Evolutionary conservation across 1,140 invertebrate species (phyloP).

Genomic region (Zeugodacus cucurbitae): DNA sequence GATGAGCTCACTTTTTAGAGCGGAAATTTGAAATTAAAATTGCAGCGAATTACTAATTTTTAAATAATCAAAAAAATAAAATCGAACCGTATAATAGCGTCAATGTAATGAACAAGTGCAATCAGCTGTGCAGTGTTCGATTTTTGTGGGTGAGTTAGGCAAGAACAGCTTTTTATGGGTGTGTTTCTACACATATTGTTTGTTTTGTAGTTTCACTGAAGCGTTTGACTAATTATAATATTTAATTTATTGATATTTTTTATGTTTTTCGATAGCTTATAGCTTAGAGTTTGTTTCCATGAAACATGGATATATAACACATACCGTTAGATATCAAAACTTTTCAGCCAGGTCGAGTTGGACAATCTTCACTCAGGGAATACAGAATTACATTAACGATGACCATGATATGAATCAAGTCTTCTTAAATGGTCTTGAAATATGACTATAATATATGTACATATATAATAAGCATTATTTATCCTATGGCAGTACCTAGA

Average conservation of each 20-base stretch:
- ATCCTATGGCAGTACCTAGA: too few species aligned
- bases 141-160: background rate
- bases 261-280: too few species aligned
- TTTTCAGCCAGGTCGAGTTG: too few species aligned
- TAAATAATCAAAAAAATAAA: background rate
- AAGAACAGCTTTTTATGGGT: background rate
- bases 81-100: background rate
- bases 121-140: background rate
- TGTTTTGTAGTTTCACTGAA: background rate
- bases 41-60: constrained; percentile 1
- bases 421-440: too few species aligned
- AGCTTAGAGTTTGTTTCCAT: too few species aligned
- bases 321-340: too few species aligned
- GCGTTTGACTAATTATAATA: background rate
- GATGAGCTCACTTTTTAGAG: background rate
- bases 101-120: background rate
- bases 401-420: too few species aligned
- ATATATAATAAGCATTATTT: too few species aligned
- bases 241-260: background rate
- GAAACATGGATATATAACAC: too few species aligned
- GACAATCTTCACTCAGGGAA: too few species aligned
- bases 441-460: too few species aligned
- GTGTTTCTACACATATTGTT: background rate
- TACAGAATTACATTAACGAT: too few species aligned
- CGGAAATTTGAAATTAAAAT: constrained; percentile 22